Percentiles rank a stretch among this genome's conserved stretches.
phyloP scores from a whole-genome alignment of 2,888 invertebrate genomes.

The Platycnemis pennipes region DNA sequence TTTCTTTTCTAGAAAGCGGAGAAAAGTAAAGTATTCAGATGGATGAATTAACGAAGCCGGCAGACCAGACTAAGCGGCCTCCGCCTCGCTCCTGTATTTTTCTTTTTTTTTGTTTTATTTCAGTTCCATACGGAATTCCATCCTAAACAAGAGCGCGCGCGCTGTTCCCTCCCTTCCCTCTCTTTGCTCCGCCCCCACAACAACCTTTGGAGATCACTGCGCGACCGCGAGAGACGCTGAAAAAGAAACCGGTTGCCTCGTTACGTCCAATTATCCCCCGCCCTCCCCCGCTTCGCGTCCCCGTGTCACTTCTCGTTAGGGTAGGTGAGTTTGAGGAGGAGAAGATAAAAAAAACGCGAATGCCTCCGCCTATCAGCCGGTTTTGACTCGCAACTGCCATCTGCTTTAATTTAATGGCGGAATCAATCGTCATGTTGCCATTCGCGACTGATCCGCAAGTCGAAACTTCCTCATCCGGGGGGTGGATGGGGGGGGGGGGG shows the following conservation, averaged over 20 bases:
- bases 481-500: too few species aligned
- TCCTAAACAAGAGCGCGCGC: neutral
- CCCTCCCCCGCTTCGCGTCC: neutral
- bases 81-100: neutral
- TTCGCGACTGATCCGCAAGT: neutral
- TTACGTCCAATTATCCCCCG: neutral
- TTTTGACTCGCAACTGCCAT: neutral
- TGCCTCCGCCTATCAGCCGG: neutral
- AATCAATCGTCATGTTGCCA: neutral
- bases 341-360: neutral
- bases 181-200: neutral
- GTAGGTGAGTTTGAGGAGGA: too few species aligned
- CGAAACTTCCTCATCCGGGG: too few species aligned
- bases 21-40: neutral
- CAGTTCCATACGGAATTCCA: neutral
- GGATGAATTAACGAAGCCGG: neutral
- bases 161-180: neutral
- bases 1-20: neutral
- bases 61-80: neutral
- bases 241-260: neutral
- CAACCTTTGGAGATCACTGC: neutral
- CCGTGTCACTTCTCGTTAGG: neutral
- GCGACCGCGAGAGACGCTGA: neutral
- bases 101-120: neutral
- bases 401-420: neutral